Evolutionary conservation across 2,888 invertebrate genomes (phyloP).

Genomic region (Anoncus sp.): DNA sequence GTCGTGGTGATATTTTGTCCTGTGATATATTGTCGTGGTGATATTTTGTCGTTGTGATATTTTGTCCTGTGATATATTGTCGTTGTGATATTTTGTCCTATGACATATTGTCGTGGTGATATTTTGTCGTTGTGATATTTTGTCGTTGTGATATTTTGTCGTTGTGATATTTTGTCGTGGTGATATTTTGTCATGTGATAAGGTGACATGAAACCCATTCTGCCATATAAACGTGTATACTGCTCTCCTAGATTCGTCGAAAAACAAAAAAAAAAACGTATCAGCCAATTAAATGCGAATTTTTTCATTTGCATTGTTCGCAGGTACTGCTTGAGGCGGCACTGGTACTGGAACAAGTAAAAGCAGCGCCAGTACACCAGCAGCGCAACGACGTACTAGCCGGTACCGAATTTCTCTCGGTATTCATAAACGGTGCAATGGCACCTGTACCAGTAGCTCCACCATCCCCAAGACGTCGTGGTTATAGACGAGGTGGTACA

Average conservation of each 20-base stretch:
- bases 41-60: no score
- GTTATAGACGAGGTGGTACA: constrained; percentile 69
- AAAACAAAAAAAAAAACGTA: neutral
- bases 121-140: constrained; percentile 27
- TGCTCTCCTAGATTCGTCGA: neutral
- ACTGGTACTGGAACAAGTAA: constrained; percentile 75
- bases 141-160: no score
- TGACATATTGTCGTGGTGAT: constrained; percentile 32
- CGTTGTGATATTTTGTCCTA: no score
- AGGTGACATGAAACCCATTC: no score
- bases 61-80: constrained; percentile 37
- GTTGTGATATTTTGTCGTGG: constrained; percentile 33
- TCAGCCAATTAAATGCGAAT: constrained; percentile 9
- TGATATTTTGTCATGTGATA: no score
- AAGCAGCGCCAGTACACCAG: constrained; percentile 71
- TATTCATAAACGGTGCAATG: constrained; percentile 83
- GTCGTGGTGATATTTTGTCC: constrained; percentile 37
- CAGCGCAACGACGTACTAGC: constrained; percentile 82
- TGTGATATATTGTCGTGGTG: constrained; percentile 33
- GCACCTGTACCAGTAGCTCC: constrained; percentile 73
- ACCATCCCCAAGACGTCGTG: constrained; percentile 68
- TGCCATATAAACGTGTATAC: neutral
- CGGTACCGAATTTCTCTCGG: constrained; percentile 83
- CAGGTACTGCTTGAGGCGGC: constrained; percentile 79
- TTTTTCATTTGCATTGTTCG: constrained; percentile 53